These are phyloP conservation scores for Telenomus remus DNA, from an alignment of 1,140 invertebrate species.

Conservation along the genomic window DNA sequence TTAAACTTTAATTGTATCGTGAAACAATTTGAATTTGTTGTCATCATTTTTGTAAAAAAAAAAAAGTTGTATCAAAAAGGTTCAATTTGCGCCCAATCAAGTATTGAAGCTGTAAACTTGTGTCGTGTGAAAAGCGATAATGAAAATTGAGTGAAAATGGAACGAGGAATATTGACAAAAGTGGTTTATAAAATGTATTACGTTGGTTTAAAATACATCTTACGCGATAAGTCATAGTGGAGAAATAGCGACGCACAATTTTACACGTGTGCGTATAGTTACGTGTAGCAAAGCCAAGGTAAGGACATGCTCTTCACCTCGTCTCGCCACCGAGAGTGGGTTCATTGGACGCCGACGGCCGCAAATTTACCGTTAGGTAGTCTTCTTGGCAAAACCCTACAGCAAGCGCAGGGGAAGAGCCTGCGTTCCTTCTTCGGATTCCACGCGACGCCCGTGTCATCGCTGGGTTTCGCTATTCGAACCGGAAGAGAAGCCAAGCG, in stretches of 20 bases:
- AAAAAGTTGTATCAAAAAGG: too few species aligned
- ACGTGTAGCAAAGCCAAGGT: conserved; percentile 55
- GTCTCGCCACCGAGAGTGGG: conserved; percentile 68
- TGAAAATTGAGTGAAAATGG: neutral
- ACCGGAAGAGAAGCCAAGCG: conserved; percentile 61
- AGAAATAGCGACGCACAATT: conserved; percentile 49
- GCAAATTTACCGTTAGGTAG: conserved; percentile 73
- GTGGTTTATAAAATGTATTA: neutral
- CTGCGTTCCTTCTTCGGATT: conserved; percentile 61
- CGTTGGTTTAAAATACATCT: conserved; percentile 16
- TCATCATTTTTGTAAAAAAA: too few species aligned
- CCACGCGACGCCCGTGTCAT: conserved; percentile 61
- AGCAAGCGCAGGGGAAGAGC: conserved; percentile 59
- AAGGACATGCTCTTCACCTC: conserved; percentile 60
- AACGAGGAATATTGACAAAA: neutral
- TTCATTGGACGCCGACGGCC: conserved; percentile 74
- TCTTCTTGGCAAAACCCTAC: conserved; percentile 73
- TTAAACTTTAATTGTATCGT: too few species aligned
- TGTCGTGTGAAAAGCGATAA: too few species aligned
- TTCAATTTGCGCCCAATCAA: too few species aligned
- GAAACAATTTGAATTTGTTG: too few species aligned
- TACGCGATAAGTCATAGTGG: conserved; percentile 40
- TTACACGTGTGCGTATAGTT: conserved; percentile 54
- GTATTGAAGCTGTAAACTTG: too few species aligned
- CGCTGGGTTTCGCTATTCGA: conserved; percentile 59